Base-by-base conservation (phyloP, 2,888 invertebrate genomes). In the Spilarctia lutea region DNA sequence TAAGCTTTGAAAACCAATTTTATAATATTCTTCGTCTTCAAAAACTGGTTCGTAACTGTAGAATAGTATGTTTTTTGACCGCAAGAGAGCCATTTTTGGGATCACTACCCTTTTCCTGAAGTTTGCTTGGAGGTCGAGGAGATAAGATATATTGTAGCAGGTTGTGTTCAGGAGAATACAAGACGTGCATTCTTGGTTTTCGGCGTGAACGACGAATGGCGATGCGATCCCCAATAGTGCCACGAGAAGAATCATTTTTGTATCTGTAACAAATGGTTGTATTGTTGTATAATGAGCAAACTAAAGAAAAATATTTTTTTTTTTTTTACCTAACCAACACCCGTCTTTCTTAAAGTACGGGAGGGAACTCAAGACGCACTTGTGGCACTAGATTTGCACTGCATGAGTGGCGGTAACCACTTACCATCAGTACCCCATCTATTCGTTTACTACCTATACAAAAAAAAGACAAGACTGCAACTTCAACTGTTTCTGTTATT, bases 31-130 rank as follows among this genome's bases (percentile, higher is more conserved):
- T 2, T 83, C 80, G 63, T 95, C 94, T 56, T 88, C 84, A 7
- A 95, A 90, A 2, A 75, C 75, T 0, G 95, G 95, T 82, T 95
- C 94, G 76, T 93, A 95, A 48, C 91, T 92, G 85, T 88, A 96
- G 85, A 85, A 95, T 0, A 96, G 84, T 0, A 81, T 86, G 78
- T 94, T 93, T 3, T 85, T 87, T 0, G 90, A 86, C 71, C 90
- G 84, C 0, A 93, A 86, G 2, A 95, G 76, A 0, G 86, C 93
- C 76, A 95, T 85, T 84, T 94, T 91, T 74, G 87, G 88, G 71
- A 96, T 94, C 65, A 94, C 92, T 20, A 94, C 76, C 2, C 82
- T 77, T 63, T 88, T 89, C 68, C 94, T 86, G 82, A 94, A 96
- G 0, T 93, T 90, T 0, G 92, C 94, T 33, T 90, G 73, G 2